phyloP scores from a whole-genome alignment of 2,797 vertebrate genomes.

The Chelon auratus region DNA sequence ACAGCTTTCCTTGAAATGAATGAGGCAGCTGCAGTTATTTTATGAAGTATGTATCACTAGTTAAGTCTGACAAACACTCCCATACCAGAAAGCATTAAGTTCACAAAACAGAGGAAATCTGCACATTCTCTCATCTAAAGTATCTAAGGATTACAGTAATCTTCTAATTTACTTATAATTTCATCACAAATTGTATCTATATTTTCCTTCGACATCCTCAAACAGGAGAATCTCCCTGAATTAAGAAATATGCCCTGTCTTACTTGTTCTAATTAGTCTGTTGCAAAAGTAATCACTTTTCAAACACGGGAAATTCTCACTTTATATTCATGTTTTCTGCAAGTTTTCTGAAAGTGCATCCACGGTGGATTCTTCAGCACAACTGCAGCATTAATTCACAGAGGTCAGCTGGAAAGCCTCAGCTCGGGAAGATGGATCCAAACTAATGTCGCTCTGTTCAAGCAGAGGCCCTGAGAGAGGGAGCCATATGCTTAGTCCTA shows the following conservation, averaged over 20 bases:
- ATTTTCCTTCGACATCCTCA: neutral
- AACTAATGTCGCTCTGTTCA: slow-evolving; percentile 23
- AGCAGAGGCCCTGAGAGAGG: slow-evolving; percentile 11
- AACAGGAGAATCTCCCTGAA: neutral
- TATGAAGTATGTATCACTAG: slow-evolving; percentile 1
- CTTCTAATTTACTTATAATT: too few relatives aligned
- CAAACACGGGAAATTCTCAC: neutral
- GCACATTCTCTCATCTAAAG: too few relatives aligned
- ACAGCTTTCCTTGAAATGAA: slow-evolving; percentile 2
- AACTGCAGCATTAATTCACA: slow-evolving; percentile 37
- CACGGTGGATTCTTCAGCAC: slow-evolving; percentile 14
- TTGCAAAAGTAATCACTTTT: neutral
- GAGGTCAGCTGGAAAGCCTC: slow-evolving; percentile 51
- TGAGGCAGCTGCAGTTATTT: neutral
- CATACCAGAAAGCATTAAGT: too few relatives aligned
- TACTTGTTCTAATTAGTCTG: slow-evolving; percentile 19
- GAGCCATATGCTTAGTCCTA: slow-evolving; percentile 52
- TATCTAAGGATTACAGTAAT: too few relatives aligned
- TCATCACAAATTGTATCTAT: neutral
- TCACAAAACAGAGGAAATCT: too few relatives aligned
- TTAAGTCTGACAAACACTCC: too few relatives aligned
- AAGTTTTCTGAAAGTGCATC: neutral
- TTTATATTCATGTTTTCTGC: neutral
- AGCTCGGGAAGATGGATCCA: slow-evolving; percentile 42
- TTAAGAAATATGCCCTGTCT: neutral